phyloP scores from a whole-genome alignment of 2,113 vertebrate species.

The Elephas maximus region DNA sequence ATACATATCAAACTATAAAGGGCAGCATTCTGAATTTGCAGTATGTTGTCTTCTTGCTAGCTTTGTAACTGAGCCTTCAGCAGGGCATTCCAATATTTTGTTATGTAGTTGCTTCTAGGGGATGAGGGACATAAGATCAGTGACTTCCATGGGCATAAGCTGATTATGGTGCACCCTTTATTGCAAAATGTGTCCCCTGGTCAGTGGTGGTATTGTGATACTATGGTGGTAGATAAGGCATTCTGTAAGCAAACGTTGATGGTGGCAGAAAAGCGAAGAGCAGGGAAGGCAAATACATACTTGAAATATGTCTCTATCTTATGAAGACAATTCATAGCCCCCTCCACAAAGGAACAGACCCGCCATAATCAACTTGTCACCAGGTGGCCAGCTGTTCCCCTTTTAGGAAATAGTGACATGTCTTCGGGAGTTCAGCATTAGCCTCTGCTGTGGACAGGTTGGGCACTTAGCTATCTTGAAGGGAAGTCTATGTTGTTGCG shows the following conservation, averaged over 20 bases:
- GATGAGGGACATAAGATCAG: neutral
- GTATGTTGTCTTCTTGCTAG: neutral
- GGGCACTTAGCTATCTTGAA: neutral
- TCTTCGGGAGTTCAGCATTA: neutral
- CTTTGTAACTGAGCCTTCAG: neutral
- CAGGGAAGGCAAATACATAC: neutral
- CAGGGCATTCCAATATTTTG: neutral
- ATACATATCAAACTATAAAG: neutral
- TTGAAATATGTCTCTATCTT: neutral
- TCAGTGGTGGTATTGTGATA: neutral
- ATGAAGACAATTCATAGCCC: neutral
- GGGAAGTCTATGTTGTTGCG: neutral
- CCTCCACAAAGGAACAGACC: neutral
- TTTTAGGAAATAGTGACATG: neutral
- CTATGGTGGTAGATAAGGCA: neutral
- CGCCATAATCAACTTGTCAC: neutral
- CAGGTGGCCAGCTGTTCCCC: neutral
- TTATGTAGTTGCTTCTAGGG: neutral
- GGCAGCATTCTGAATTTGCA: neutral
- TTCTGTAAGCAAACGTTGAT: neutral
- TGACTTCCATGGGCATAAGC: neutral
- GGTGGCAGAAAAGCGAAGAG: neutral
- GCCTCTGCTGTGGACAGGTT: neutral
- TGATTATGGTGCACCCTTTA: neutral
- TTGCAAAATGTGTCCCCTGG: neutral